Conservation (phyloP, 2,888 invertebrate genomes). For the Philhelius pedissequus region DNA sequence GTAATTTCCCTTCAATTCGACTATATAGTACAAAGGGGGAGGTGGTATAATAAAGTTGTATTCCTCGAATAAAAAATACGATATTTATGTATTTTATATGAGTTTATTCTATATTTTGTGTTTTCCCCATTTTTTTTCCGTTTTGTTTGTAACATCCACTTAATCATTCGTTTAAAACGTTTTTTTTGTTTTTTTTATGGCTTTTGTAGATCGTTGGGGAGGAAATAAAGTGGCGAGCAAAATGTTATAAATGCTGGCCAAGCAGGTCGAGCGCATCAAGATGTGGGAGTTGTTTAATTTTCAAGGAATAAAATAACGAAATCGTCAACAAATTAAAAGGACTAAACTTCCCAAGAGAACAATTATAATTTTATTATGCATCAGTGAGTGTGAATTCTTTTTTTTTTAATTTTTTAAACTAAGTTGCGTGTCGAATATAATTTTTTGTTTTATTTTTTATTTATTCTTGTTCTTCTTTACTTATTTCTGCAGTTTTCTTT, state of each 20-base stretch:
- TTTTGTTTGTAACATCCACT: slow-evolving; percentile 38
- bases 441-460: not conserved
- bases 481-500: not conserved
- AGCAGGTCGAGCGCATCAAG: slow-evolving; percentile 28
- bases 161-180: slow-evolving; percentile 60
- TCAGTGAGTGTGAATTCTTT: slow-evolving; percentile 65
- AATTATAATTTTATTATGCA: slow-evolving; percentile 69
- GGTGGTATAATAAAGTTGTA: slow-evolving; percentile 13
- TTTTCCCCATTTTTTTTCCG: not conserved
- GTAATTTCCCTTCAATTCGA: slow-evolving; percentile 10
- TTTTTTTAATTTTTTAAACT: slow-evolving; percentile 25
- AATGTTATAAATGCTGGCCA: slow-evolving; percentile 36
- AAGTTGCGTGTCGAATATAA: slow-evolving; percentile 23
- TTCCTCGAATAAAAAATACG: not conserved
- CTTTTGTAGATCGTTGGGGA: slow-evolving; percentile 42
- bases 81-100: slow-evolving; percentile 50
- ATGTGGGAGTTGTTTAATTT: not conserved
- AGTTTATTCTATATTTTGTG: slow-evolving; percentile 41
- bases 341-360: slow-evolving; percentile 60
- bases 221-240: slow-evolving; percentile 56
- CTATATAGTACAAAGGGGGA: not conserved
- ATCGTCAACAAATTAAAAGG: slow-evolving; percentile 62
- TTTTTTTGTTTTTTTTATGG: slow-evolving; percentile 14
- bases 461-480: not conserved
- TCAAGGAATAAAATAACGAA: not conserved